Evolutionary conservation across 2,888 invertebrate genomes (phyloP).

Genomic region (Phoenoteleia sp.): DNA sequence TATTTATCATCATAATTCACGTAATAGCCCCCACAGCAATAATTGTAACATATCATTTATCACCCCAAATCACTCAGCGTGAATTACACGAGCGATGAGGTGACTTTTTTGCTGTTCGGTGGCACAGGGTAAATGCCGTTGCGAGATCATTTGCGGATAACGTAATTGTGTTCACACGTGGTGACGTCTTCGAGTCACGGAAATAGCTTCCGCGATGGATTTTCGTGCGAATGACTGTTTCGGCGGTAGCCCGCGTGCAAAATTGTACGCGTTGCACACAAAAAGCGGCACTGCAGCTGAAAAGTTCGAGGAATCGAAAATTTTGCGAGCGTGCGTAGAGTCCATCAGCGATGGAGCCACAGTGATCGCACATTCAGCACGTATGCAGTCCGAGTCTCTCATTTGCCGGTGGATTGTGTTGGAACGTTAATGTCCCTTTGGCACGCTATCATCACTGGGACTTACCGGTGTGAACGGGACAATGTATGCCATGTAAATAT

Average conservation of each 20-base stretch:
- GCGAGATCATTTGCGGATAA: constrained; percentile 58
- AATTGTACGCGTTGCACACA: constrained; percentile 62
- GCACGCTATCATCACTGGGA: constrained; percentile 82
- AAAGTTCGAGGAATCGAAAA: constrained; percentile 83
- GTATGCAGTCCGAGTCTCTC: constrained; percentile 81
- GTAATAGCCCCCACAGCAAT: constrained; percentile 32
- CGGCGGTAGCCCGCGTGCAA: constrained; percentile 73
- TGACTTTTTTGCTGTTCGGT: constrained; percentile 16
- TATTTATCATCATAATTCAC: constrained; percentile 58
- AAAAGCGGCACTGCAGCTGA: constrained; percentile 75
- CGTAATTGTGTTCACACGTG: constrained; percentile 70
- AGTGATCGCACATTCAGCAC: constrained; percentile 81
- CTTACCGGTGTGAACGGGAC: constrained; percentile 83
- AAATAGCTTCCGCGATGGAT: constrained; percentile 64
- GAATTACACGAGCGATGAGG: constrained; percentile 44
- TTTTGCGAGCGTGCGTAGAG: constrained; percentile 84
- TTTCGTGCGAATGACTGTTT: constrained; percentile 69
- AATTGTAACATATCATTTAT: constrained; percentile 67
- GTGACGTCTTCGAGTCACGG: constrained; percentile 68
- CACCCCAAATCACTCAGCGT: constrained; percentile 51
- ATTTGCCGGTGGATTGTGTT: constrained; percentile 84
- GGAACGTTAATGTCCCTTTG: constrained; percentile 82
- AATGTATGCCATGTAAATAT: constrained; percentile 75
- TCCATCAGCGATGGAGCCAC: constrained; percentile 79
- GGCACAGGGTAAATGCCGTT: constrained; percentile 46